Conservation (phyloP, 2,113 vertebrate species). For the Rissa tridactyla region DNA sequence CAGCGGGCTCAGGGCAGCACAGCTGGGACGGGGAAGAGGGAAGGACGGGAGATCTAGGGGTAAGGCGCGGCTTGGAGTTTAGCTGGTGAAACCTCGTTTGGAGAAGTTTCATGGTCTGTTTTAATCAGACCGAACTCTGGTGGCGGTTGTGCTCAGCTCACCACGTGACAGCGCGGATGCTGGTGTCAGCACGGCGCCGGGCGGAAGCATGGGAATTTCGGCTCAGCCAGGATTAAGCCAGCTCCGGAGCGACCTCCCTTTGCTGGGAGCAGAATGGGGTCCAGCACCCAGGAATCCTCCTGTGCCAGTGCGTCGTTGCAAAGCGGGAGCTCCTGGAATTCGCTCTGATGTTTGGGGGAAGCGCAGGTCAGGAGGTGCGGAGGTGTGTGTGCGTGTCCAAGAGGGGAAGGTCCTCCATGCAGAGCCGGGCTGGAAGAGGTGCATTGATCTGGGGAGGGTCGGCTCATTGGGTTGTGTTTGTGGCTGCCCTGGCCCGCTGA, state of each 20-base stretch:
- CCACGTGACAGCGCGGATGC: not conserved
- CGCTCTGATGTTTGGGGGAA: not conserved
- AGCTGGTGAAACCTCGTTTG: not conserved
- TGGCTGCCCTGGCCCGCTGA: not conserved
- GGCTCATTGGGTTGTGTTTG: not conserved
- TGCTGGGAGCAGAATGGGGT: not conserved
- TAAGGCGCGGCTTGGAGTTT: not conserved
- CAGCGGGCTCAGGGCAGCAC: not conserved
- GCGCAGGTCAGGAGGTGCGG: accelerated
- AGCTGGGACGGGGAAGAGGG: not conserved
- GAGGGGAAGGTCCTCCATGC: not conserved
- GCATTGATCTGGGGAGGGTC: not conserved
- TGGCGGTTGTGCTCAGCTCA: accelerated
- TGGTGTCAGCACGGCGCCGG: not conserved
- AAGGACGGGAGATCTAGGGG: not conserved
- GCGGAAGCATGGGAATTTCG: not conserved
- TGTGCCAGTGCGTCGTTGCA: not conserved
- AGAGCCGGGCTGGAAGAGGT: not conserved
- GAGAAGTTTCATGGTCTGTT: constrained; percentile 8
- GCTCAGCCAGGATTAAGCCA: not conserved
- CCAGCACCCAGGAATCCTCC: not conserved
- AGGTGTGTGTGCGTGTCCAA: accelerated
- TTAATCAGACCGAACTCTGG: not conserved
- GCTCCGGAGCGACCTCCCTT: not conserved
- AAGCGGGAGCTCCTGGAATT: accelerated